These are phyloP conservation scores for Stegophylla sp. DNA, from an alignment of 2,888 invertebrate species.

Conservation along the genomic window DNA sequence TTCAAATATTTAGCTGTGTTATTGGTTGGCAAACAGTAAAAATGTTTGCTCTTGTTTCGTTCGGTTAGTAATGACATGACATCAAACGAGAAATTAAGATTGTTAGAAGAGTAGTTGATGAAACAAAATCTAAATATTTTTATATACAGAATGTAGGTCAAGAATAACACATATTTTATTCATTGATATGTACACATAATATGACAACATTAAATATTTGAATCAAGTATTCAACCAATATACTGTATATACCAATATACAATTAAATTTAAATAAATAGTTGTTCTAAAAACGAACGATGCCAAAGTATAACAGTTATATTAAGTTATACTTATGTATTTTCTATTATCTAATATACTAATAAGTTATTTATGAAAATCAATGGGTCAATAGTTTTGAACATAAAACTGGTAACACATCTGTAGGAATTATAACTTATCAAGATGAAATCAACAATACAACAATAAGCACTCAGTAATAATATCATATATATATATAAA, in stretches of 20 bases:
- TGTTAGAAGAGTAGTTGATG: no score
- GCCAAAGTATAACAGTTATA: background rate
- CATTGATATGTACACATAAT: conserved; percentile 41
- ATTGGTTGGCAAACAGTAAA: no score
- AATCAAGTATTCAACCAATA: background rate
- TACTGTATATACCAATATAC: background rate
- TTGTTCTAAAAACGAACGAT: conserved; percentile 13
- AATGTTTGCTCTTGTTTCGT: no score
- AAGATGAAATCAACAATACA: conserved; percentile 8
- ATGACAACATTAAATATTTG: conserved; percentile 33
- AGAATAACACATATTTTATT: conserved; percentile 15
- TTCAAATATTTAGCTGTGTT: no score
- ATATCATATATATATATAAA: background rate
- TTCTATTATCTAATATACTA: conserved; percentile 3
- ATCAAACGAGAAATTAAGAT: no score
- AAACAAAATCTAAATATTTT: no score
- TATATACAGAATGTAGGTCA: background rate
- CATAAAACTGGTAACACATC: conserved; percentile 27
- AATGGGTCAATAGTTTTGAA: background rate
- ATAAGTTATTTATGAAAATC: background rate
- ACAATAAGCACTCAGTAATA: background rate
- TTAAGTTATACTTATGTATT: conserved; percentile 5
- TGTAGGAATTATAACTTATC: conserved; percentile 8
- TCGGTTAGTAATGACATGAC: no score
- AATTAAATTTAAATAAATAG: conserved; percentile 21